Percentiles rank a stretch among this genome's conserved stretches.
Evolutionary conservation across 2,888 invertebrate genomes (phyloP).

Genomic region (Oscheius sp.): DNA sequence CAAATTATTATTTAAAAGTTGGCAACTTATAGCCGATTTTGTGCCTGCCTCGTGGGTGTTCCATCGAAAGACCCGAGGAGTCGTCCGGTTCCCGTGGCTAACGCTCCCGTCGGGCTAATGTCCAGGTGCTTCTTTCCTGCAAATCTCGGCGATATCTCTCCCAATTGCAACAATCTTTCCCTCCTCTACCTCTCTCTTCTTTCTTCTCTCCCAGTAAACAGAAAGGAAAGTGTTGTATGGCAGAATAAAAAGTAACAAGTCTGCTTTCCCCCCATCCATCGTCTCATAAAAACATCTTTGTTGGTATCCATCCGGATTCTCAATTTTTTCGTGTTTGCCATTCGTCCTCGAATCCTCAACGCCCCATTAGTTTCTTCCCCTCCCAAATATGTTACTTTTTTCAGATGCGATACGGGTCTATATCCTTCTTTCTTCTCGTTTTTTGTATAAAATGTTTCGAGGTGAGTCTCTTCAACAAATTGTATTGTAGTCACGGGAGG

Average conservation of each 20-base stretch:
- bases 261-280: no score
- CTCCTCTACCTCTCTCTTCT: no score
- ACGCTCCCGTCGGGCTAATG: conserved; percentile 24
- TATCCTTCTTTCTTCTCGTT: conserved; percentile 6
- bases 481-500: neutral
- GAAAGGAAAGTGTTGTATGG: no score
- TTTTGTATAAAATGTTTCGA: neutral
- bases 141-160: conserved; percentile 16
- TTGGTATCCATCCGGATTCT: neutral
- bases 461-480: neutral
- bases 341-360: neutral
- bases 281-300: no score
- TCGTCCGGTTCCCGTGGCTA: conserved; percentile 24
- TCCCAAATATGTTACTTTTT: neutral
- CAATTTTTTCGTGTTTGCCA: conserved; percentile 4
- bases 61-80: conserved; percentile 13
- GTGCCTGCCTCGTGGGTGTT: no score
- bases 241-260: no score
- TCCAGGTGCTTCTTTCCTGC: conserved; percentile 25
- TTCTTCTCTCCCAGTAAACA: no score
- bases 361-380: neutral
- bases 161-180: no score
- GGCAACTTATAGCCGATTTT: no score
- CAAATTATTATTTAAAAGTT: no score
- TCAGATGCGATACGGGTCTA: conserved; percentile 1